phyloP scores from a whole-genome alignment of 2,797 vertebrate genomes.

The Ibycter americanus region DNA sequence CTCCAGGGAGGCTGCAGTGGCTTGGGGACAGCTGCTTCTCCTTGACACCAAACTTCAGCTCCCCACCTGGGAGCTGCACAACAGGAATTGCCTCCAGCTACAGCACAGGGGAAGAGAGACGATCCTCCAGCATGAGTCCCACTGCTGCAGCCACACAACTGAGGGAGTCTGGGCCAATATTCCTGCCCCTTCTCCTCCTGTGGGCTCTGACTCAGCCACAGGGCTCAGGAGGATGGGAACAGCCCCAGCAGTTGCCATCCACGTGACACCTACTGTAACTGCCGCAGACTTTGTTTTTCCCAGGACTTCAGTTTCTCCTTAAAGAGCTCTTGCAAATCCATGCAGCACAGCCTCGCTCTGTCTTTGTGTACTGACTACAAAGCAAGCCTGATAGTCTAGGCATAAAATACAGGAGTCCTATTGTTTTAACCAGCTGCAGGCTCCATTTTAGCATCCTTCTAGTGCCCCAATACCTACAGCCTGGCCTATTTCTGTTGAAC shows the following conservation, averaged over 20 bases:
- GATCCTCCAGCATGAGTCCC: neutral
- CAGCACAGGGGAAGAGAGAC: neutral
- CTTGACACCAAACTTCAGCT: neutral
- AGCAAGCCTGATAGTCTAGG: neutral
- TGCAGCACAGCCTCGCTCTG: neutral
- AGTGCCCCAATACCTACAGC: neutral
- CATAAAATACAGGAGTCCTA: neutral
- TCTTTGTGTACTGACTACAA: neutral
- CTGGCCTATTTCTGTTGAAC: neutral
- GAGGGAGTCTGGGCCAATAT: neutral
- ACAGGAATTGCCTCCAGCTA: neutral
- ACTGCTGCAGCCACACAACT: neutral
- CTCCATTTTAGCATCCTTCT: neutral
- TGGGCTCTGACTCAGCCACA: neutral
- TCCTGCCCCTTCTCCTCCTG: neutral
- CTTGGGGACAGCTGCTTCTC: neutral
- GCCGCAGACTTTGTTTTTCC: neutral
- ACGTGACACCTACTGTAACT: neutral
- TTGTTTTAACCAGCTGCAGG: neutral
- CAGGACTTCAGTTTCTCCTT: neutral
- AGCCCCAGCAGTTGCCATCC: neutral
- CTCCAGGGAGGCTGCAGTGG: neutral
- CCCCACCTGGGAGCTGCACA: neutral
- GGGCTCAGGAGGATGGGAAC: neutral
- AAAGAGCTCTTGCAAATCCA: neutral